phyloP scores from a whole-genome alignment of 2,888 invertebrate genomes.

The Drosophila antonietae region DNA sequence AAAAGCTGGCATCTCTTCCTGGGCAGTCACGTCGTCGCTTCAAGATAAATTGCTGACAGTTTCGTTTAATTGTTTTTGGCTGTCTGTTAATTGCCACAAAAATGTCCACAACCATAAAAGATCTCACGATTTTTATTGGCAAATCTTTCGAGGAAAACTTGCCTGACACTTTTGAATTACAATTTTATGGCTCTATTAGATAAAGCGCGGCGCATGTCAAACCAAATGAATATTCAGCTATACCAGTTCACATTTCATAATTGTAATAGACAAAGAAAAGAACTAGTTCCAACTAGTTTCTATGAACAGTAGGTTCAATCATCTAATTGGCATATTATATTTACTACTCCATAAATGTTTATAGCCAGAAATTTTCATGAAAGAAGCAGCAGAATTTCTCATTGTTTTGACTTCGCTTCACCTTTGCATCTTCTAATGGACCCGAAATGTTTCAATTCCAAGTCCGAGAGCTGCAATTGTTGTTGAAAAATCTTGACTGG shows the following conservation, averaged over 20 bases:
- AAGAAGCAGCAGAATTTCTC: conserved; percentile 8
- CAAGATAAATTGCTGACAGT: conserved; percentile 81
- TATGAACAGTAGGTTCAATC: not conserved
- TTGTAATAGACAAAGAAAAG: not conserved
- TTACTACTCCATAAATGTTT: conserved; percentile 26
- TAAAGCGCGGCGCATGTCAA: conserved; percentile 39
- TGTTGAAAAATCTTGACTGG: not conserved
- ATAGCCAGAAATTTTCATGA: conserved; percentile 12
- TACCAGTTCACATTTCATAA: conserved; percentile 55
- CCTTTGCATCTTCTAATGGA: conserved; percentile 62
- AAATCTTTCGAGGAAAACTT: conserved; percentile 38
- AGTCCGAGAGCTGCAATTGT: conserved; percentile 23
- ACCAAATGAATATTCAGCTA: conserved; percentile 11
- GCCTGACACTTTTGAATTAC: conserved; percentile 23
- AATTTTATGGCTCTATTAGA: conserved; percentile 76
- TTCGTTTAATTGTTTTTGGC: conserved; percentile 68
- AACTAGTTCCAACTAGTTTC: conserved; percentile 50
- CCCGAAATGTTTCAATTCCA: conserved; percentile 71
- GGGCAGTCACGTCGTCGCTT: conserved; percentile 68
- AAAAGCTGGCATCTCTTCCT: conserved; percentile 67
- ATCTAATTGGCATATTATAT: conserved; percentile 51
- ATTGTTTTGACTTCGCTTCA: conserved; percentile 52
- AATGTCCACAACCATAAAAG: conserved; percentile 63
- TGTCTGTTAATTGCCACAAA: conserved; percentile 74
- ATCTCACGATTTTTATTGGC: conserved; percentile 45